Conservation (phyloP, 2,113 vertebrate species). For the Grus americana region DNA sequence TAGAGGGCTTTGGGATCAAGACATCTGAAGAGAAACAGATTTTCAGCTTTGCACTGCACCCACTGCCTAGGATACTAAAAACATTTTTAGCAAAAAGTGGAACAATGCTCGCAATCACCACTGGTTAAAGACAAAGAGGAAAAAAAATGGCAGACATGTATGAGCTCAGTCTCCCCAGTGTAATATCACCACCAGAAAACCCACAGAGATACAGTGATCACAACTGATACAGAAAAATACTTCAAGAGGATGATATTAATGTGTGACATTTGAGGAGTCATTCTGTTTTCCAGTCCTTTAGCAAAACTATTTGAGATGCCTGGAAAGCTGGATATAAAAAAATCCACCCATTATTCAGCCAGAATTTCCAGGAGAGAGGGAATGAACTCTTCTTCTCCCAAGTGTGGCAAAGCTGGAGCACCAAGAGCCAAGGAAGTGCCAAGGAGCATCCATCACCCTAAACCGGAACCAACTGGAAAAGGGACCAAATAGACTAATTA, state of each 20-base stretch:
- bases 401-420: neutral
- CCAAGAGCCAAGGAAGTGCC: neutral
- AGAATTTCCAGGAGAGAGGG: neutral
- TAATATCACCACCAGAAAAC: neutral
- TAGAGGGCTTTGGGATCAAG: neutral
- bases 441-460: neutral
- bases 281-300: neutral
- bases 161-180: neutral
- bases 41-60: neutral
- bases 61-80: neutral
- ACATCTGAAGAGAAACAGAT: neutral
- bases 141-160: neutral
- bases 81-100: neutral
- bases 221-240: neutral
- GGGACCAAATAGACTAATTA: neutral
- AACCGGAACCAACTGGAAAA: neutral
- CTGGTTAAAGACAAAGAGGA: neutral
- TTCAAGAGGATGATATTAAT: neutral
- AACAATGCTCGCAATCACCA: neutral
- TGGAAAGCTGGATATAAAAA: neutral
- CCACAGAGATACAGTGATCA: rapidly evolving
- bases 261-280: neutral
- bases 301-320: neutral
- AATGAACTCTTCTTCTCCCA: neutral
- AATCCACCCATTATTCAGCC: neutral